Evolutionary conservation across 2,888 invertebrate species (phyloP).

Genomic region (Acanthosepion esculentum): DNA sequence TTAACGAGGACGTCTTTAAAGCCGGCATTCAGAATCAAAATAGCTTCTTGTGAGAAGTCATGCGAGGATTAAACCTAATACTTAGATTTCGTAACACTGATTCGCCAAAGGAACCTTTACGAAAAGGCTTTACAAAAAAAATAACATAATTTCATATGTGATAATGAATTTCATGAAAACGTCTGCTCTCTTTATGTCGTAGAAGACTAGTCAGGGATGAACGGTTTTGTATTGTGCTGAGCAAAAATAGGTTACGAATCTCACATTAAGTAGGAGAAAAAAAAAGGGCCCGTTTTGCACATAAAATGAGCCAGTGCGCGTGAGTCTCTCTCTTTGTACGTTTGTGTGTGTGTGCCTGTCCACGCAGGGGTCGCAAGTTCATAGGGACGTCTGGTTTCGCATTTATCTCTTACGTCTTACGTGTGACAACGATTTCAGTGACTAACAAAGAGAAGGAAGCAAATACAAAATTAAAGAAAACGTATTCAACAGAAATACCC

Average conservation of each 20-base stretch:
- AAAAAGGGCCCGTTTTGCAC: background rate
- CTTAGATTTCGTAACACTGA: background rate
- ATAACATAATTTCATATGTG: constrained; percentile 2
- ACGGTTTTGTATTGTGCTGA: background rate
- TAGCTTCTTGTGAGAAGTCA: background rate
- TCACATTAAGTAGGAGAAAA: background rate
- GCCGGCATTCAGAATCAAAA: background rate
- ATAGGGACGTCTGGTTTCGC: too few relatives aligned
- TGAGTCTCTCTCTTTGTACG: background rate
- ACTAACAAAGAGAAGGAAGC: too few relatives aligned
- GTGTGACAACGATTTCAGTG: too few relatives aligned
- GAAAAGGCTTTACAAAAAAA: background rate
- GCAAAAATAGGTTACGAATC: background rate
- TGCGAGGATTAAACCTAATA: background rate
- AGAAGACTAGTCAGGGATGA: background rate
- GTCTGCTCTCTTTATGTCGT: background rate
- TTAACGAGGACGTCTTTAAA: background rate
- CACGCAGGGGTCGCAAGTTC: too few relatives aligned
- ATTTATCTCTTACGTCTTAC: too few relatives aligned
- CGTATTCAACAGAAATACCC: too few relatives aligned
- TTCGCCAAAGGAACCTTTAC: background rate
- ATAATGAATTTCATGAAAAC: background rate
- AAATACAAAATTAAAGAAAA: too few relatives aligned
- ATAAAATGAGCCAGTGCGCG: too few relatives aligned
- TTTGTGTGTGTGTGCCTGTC: background rate